Percentiles rank a stretch among this genome's conserved stretches.
These are phyloP conservation scores for Siniperca knerii DNA, from an alignment of 2,113 vertebrate genomes.

Conservation along the genomic window DNA sequence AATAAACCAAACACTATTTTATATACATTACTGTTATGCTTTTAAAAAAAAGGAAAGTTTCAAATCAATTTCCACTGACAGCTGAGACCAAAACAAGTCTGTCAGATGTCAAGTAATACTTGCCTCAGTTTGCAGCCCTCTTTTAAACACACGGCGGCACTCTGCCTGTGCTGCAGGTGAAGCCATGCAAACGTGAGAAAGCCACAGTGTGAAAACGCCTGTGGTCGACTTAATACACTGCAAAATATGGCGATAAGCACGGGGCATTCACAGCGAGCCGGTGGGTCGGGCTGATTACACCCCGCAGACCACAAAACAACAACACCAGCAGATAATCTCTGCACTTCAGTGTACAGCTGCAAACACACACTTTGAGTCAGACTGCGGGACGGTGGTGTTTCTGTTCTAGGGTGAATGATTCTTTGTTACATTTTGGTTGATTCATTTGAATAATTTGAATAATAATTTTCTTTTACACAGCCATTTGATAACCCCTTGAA, in stretches of 20 bases:
- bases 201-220: slow-evolving; percentile 72
- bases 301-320: slow-evolving; percentile 57
- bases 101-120: background rate
- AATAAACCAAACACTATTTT: background rate
- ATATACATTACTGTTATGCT: background rate
- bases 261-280: slow-evolving; percentile 55
- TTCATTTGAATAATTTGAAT: background rate
- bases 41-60: background rate
- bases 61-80: background rate
- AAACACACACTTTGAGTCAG: background rate
- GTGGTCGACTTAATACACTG: slow-evolving; percentile 56
- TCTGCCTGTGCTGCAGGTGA: slow-evolving; percentile 37
- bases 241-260: slow-evolving; percentile 66
- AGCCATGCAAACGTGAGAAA: slow-evolving; percentile 87
- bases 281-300: slow-evolving; percentile 52
- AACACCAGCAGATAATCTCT: slow-evolving; percentile 13
- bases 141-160: background rate
- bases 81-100: background rate
- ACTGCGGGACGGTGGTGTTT: background rate
- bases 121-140: too few species aligned
- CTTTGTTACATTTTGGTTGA: background rate
- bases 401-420: too few species aligned
- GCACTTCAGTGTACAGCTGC: background rate
- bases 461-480: background rate
- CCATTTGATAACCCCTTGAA: background rate